Base-by-base conservation (phyloP, 2,113 vertebrate species). In the Nesogale talazaci region DNA sequence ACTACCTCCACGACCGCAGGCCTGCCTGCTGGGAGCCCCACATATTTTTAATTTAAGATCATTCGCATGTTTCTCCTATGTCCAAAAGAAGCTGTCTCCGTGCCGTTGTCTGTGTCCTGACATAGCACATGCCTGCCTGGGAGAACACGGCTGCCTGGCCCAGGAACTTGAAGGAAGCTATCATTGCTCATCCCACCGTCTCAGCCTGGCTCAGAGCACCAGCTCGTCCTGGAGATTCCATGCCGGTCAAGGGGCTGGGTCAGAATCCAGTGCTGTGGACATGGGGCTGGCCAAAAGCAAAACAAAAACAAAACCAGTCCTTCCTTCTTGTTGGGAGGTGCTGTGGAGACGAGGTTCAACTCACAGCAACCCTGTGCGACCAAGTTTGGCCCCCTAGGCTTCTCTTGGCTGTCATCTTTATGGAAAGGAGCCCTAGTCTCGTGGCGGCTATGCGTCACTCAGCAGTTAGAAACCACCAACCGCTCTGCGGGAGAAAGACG, bases 1-100 rank as follows among this genome's bases (percentile, higher is more conserved):
- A 2, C 59, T 67, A 22, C 70, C 82, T 42, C 8, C 4, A 6
- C 75, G 12, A 46, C 34, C 56, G 75, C 25, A 34, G 82, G 85
- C 65, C 20, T 0, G 85, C 65, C 20, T 0, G 85, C 70, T 22
- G 89, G 81, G 91, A 92, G 57, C 59, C 79, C 59, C 27, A 1
- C 34, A 52, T 63, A 52, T 81, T 80, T 81, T 92, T 19, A 94
- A 82, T 36, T 70, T 38, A 9, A 78, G 61, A 91, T 52, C 59
- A 86, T 38, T 42, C 79, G n/a, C 69, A 72, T 65, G 36, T 59
- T 38, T 0, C 74, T 63, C 29, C 83, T 25, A 0, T 75, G 88
- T 86, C 86, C 86, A 84, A 93, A 72, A 95, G 83, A 42, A 3
- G 15, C 0, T 0, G 67, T 70, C 88, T 84, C 95, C 2, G 61